Percentiles rank a stretch among this genome's conserved stretches.
Conservation (phyloP, 2,888 invertebrate species). For the Leucoma salicis region DNA sequence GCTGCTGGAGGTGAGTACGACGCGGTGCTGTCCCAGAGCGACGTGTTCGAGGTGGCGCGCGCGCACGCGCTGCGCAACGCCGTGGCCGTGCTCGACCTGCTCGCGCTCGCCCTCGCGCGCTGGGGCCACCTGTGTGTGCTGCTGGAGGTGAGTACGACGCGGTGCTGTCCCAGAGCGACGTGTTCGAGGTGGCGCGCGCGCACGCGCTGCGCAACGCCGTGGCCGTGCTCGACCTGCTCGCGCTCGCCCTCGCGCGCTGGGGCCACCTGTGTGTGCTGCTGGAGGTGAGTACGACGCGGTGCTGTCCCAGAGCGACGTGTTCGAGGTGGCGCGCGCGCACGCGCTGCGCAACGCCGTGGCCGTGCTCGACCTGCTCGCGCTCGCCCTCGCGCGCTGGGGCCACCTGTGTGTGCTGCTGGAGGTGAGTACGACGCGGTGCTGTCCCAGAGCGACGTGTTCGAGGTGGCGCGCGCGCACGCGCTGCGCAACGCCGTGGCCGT, state of each 20-base stretch:
- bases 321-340: conserved; percentile 89
- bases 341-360: conserved; percentile 94
- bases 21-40: conserved; percentile 96
- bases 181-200: conserved; percentile 90
- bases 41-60: conserved; percentile 92
- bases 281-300: conserved; percentile 95
- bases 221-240: conserved; percentile 94
- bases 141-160: conserved; percentile 93
- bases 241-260: conserved; percentile 92
- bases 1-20: conserved; percentile 91
- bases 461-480: conserved; percentile 89
- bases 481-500: conserved; percentile 94
- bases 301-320: conserved; percentile 95
- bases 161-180: conserved; percentile 95
- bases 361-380: conserved; percentile 94
- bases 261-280: conserved; percentile 89
- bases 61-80: conserved; percentile 93
- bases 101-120: conserved; percentile 92
- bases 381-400: conserved; percentile 92
- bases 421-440: conserved; percentile 95
- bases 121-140: conserved; percentile 91
- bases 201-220: conserved; percentile 94
- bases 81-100: conserved; percentile 93
- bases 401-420: conserved; percentile 90
- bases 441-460: conserved; percentile 96